A percentile compares a stretch with the other conserved stretches of the same genome.
phyloP scores from a whole-genome alignment of 2,888 invertebrate species.

The Lasioglossum calceatum region DNA sequence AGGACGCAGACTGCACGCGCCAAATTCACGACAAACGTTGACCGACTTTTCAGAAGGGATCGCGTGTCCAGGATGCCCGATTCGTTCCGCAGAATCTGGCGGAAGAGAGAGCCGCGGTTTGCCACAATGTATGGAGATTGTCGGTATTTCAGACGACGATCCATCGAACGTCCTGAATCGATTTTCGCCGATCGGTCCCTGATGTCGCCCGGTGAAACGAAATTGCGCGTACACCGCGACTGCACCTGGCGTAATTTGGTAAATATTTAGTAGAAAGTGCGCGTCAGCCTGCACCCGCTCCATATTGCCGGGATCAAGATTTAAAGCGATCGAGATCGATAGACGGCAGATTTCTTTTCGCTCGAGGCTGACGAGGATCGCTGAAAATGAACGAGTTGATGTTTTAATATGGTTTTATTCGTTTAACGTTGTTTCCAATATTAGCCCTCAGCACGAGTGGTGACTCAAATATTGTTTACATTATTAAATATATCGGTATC shows the following conservation, averaged over 20 bases:
- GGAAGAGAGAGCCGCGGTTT: slow-evolving; percentile 48
- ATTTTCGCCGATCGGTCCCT: slow-evolving; percentile 31
- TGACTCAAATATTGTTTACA: too few relatives aligned
- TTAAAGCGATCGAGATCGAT: neutral
- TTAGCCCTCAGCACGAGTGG: too few relatives aligned
- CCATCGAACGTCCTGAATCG: slow-evolving; percentile 34
- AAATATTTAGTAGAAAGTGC: slow-evolving; percentile 31
- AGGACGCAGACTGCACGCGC: slow-evolving; percentile 24
- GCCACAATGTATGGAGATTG: slow-evolving; percentile 51
- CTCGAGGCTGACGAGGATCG: too few relatives aligned
- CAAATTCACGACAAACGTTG: slow-evolving; percentile 13
- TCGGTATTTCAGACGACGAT: slow-evolving; percentile 34
- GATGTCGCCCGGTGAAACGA: slow-evolving; percentile 29
- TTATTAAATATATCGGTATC: too few relatives aligned
- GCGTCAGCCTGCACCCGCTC: neutral
- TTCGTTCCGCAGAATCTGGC: slow-evolving; percentile 37
- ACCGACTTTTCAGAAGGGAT: slow-evolving; percentile 55
- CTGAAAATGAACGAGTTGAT: too few relatives aligned
- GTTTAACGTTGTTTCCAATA: too few relatives aligned
- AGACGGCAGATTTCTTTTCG: neutral
- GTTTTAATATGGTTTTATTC: too few relatives aligned
- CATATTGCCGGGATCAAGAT: neutral
- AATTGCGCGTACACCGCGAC: slow-evolving; percentile 33
- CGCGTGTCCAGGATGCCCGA: slow-evolving; percentile 54
- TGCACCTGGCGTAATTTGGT: slow-evolving; percentile 44